Conservation (phyloP, 64 coral and sea anemone genomes). For the Montipora sp. region DNA sequence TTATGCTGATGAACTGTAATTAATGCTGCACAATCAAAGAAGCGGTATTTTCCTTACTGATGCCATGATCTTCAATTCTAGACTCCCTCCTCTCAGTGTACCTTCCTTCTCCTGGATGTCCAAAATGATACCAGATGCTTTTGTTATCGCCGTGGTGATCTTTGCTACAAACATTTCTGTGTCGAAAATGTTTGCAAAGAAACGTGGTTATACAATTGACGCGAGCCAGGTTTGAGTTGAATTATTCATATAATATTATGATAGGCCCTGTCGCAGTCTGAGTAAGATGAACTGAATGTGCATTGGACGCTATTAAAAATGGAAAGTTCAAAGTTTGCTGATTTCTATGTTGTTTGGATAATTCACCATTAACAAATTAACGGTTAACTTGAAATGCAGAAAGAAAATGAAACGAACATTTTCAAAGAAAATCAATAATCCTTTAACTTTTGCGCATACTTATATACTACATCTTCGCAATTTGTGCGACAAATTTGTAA, state of each 20-base stretch:
- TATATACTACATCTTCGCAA: too few species aligned
- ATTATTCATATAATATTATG: background rate
- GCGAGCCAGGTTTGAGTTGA: constrained; percentile 79
- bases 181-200: constrained; percentile 89
- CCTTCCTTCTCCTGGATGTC: constrained; percentile 63
- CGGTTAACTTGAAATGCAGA: background rate
- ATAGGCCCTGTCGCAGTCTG: background rate
- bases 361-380: too few species aligned
- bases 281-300: background rate
- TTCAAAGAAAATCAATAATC: background rate
- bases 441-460: too few species aligned
- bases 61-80: constrained; percentile 3
- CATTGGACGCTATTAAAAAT: background rate
- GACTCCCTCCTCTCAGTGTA: constrained; percentile 80
- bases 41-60: background rate
- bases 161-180: constrained; percentile 95
- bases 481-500: too few species aligned
- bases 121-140: constrained; percentile 72
- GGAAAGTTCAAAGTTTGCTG: background rate
- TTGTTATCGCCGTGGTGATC: constrained; percentile 93
- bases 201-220: constrained; percentile 75
- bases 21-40: background rate
- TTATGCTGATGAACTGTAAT: background rate
- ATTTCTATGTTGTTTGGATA: background rate
- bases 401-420: background rate